Evolutionary conservation across 2,888 invertebrate species (phyloP), one percentile per base, ranked within the genome.

Genomic region (Himalopsyche japonica): DNA sequence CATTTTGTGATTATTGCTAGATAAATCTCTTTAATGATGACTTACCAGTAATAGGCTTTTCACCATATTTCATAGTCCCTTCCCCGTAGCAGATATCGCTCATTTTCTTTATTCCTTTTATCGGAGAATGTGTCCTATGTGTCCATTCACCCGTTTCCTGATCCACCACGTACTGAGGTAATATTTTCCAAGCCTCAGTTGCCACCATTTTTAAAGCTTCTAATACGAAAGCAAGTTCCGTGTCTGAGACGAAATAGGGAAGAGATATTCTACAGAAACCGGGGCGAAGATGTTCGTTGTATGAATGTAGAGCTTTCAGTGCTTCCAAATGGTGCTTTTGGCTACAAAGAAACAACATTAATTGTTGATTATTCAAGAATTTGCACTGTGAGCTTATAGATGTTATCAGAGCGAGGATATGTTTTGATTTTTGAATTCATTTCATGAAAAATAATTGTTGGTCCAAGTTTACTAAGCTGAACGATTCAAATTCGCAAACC

Each of bases 111-210:
- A 96, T 93, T 88, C 97, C 97, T 89, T 95, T 95, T 87, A 96
- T 95, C 6, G 95, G 93, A 79, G 95, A 93, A 89, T 97, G 96
- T 0, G 95, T 94, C 88, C 95, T 95, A 89, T 98, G 97, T 86
- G 95, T 94, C 97, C 98, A 98, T 89, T 97, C 97, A 0, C 97
- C 98, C 0, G 97, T 97, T 89, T 97, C 95, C 6, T 96, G 94
- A 89, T 97, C 97, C n/a, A 97, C 94, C 12, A 95, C 93, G 89
- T 98, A 98, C 89, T 97, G 96, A 0, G 98, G 98, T 81, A 98
- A 90, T 70, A 98, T 93, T 89, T 97, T 97, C 96, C 97, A 97
- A 0, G 95, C 98, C 91, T 97, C 95, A 4, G 96, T 95, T 0
- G 97, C 97, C 0, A 97, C 96, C 95, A 97, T 95, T 89, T 95